Base-by-base conservation (phyloP, 2,888 invertebrate species). In the Mactromeris polynyma region DNA sequence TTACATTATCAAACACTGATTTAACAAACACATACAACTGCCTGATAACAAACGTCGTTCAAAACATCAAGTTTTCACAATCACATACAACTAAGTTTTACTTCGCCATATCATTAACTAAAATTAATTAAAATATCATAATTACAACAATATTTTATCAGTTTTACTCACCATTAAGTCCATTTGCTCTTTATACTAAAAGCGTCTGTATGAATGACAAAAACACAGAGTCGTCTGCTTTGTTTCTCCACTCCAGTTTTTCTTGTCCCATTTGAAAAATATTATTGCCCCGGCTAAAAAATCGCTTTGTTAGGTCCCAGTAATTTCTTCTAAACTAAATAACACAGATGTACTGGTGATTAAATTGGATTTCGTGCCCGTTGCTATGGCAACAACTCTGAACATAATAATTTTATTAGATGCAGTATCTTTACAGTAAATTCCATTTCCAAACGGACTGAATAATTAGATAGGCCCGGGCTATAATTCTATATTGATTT, bases 331-430 rank as follows among this genome's bases (percentile, higher is more conserved):
- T 87, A 89, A 92, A 90, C 92, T 88, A 92, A 92, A 92, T 92
- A 92, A 92, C 92, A 83, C 92, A 90, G 92, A 92, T 92, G 92
- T 89, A 87, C 69, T 86, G 88, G 88, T 92, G 90, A 90, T 92
- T 92, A 92, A 92, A 92, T 92, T 92, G 92, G 92, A 92, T 92
- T 90, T 92, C 89, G 88, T 85, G 85, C 92, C 64, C 85, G 92
- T 92, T 90, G 88, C 90, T 89, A 92, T 92, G 90, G 78, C 86
- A 54, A 92, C 92, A 64, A 83, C 85, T 87, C 86, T 84, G 92
- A 92, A 90, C 92, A 92, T 92, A 92, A 92, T 92, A 92, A 92
- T 92, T 92, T 92, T 92, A 92, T 92, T 92, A 92, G 92, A 92
- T 90, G 92, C 90, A 92, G 88, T 92, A 90, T 90, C 92, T 90